phyloP scores from a whole-genome alignment of 2,888 invertebrate species.

The Notodonta ziczac region DNA sequence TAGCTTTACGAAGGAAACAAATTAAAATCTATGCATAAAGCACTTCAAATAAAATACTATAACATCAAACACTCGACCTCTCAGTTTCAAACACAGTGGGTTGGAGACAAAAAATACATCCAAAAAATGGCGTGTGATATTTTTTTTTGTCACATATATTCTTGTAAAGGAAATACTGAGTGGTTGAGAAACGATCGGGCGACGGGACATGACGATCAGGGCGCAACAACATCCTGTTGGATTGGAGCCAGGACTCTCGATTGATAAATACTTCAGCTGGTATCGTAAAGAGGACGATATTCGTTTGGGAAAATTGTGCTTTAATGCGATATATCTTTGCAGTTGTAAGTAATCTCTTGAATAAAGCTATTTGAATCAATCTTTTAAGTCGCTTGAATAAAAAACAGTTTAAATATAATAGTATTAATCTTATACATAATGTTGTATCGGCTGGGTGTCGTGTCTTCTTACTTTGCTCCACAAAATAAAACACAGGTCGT shows the following conservation, averaged over 20 bases:
- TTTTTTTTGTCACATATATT: constrained; percentile 24
- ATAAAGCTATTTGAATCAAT: too few species aligned
- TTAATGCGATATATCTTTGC: constrained; percentile 7
- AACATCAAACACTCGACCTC: neutral
- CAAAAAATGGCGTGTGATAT: constrained; percentile 5
- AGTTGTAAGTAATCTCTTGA: too few species aligned
- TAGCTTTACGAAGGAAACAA: too few species aligned
- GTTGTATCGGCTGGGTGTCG: too few species aligned
- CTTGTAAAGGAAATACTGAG: constrained; percentile 36
- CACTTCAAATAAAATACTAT: too few species aligned
- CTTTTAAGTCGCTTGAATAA: too few species aligned
- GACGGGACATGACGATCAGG: constrained; percentile 53
- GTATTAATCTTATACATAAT: too few species aligned
- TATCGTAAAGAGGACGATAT: constrained; percentile 12
- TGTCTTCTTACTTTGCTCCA: too few species aligned
- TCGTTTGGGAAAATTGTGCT: constrained; percentile 5
- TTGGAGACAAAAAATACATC: neutral
- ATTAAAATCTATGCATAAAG: too few species aligned
- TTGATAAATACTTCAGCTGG: constrained; percentile 36
- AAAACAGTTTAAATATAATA: too few species aligned
- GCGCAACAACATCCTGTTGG: constrained; percentile 69
- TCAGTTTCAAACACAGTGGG: constrained; percentile 1
- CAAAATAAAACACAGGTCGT: too few species aligned
- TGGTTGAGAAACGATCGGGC: constrained; percentile 59
- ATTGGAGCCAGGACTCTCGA: constrained; percentile 53